A percentile compares a stretch with the other conserved stretches of the same genome.
Evolutionary conservation across 2,113 vertebrate species (phyloP).

Genomic region (Grus americana): DNA sequence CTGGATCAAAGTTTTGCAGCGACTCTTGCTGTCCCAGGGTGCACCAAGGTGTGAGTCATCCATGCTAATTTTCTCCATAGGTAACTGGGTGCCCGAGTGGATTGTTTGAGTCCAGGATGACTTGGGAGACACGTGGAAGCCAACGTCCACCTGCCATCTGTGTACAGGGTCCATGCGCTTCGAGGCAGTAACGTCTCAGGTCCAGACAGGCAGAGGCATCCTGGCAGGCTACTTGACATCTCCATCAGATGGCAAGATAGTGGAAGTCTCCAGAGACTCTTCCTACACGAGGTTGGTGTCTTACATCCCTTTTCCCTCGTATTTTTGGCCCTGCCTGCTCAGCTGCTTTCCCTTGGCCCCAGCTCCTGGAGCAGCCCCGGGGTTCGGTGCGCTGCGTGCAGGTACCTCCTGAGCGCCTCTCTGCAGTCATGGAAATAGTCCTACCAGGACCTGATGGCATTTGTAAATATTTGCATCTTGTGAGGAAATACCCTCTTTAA

Average conservation of each 20-base stretch:
- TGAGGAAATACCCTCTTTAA: conserved; percentile 19
- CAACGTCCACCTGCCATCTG: neutral
- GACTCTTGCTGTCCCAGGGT: neutral
- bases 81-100: neutral
- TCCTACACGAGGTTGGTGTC: neutral
- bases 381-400: accelerated
- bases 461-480: neutral
- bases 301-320: neutral
- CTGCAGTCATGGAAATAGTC: neutral
- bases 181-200: accelerated
- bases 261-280: neutral
- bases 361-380: neutral
- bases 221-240: neutral
- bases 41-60: neutral
- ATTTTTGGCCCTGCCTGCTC: neutral
- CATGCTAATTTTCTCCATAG: neutral
- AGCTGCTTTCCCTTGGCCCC: neutral
- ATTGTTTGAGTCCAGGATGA: neutral
- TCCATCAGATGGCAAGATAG: neutral
- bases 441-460: neutral
- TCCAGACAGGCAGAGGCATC: neutral
- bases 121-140: neutral
- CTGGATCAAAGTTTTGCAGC: neutral
- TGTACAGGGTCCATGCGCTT: neutral
- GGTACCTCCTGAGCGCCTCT: neutral